Conservation (phyloP, 2,888 invertebrate genomes). For the Cephus nigrinus region DNA sequence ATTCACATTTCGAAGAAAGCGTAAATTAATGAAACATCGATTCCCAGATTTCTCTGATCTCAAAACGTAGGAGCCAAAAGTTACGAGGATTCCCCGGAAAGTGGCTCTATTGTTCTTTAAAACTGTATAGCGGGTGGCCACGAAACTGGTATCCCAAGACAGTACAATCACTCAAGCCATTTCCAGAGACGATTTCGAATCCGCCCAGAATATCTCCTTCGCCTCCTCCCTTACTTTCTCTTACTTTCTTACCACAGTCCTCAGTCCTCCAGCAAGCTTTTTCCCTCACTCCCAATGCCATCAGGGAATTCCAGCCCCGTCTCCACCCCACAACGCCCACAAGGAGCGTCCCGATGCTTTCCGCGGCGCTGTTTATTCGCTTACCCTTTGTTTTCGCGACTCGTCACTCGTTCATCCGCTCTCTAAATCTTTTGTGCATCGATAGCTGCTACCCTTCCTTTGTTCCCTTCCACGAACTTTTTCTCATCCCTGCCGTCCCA, state of each 20-base stretch:
- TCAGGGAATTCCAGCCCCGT: neutral
- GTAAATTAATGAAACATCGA: neutral
- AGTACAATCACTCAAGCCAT: slow-evolving; percentile 12
- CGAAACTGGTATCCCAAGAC: neutral
- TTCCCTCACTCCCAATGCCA: neutral
- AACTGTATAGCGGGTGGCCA: slow-evolving; percentile 1
- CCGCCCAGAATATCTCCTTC: neutral
- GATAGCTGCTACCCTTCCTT: slow-evolving; percentile 20
- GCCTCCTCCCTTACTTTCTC: neutral
- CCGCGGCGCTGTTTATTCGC: slow-evolving; percentile 33
- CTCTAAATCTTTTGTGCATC: slow-evolving; percentile 34
- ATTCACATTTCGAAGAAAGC: too few relatives aligned
- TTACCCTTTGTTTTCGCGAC: slow-evolving; percentile 23
- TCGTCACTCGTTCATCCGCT: slow-evolving; percentile 26
- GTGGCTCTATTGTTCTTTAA: slow-evolving; percentile 6
- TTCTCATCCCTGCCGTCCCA: slow-evolving; percentile 10
- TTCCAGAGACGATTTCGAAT: slow-evolving; percentile 16
- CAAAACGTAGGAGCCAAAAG: neutral
- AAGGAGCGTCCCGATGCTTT: slow-evolving; percentile 14
- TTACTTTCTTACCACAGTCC: neutral
- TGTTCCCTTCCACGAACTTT: slow-evolving; percentile 7
- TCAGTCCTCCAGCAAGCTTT: neutral
- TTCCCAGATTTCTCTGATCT: neutral
- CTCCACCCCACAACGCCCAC: slow-evolving; percentile 9
- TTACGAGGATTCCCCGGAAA: neutral